Conservation (phyloP, 2,797 vertebrate species). For the Eospalax fontanierii region DNA sequence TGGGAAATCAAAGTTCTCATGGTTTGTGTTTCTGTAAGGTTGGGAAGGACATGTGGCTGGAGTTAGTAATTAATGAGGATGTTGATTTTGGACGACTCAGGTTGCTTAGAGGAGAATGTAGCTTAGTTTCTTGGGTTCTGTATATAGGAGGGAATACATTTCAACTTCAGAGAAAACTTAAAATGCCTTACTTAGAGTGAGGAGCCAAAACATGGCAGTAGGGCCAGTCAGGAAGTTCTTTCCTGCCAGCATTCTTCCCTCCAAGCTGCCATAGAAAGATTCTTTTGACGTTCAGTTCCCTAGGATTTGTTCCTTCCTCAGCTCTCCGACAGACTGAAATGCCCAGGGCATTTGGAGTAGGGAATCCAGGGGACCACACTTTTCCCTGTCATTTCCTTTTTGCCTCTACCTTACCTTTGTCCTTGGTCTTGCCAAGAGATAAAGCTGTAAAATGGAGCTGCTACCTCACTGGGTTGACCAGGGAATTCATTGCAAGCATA, state of each 20-base stretch:
- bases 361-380: neutral
- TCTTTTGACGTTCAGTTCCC: neutral
- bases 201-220: neutral
- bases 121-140: conserved; percentile 3
- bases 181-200: conserved; percentile 8
- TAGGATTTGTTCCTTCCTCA: neutral
- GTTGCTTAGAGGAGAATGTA: neutral
- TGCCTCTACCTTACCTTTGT: neutral
- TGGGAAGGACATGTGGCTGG: neutral
- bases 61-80: conserved; percentile 25
- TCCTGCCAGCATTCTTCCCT: neutral
- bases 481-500: neutral
- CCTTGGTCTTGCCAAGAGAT: conserved; percentile 12
- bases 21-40: neutral
- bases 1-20: conserved; percentile 48
- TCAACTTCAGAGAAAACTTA: neutral
- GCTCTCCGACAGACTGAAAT: neutral
- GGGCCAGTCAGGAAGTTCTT: neutral
- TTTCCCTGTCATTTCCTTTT: neutral
- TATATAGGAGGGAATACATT: conserved; percentile 8
- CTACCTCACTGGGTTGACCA: neutral
- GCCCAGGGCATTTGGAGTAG: neutral
- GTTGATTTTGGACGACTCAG: conserved; percentile 11
- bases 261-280: neutral
- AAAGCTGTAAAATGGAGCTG: too few species aligned